Evolutionary conservation across 37 sponge, comb jelly and placozoan genomes (phyloP).

Genomic region (Aplysina aerophoba): DNA sequence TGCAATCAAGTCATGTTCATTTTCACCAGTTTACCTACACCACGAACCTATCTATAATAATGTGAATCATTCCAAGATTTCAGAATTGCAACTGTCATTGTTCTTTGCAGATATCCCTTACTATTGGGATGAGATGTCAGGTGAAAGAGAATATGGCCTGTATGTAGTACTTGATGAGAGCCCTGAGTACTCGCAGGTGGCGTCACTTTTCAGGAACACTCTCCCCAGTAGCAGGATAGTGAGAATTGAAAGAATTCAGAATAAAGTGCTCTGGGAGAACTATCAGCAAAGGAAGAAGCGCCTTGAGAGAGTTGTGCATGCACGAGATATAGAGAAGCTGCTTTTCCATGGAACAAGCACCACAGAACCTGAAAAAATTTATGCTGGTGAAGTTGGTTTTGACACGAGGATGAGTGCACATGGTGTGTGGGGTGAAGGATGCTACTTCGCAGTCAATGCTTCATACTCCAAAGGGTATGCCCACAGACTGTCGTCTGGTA

Average conservation of each 20-base stretch:
- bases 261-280: conserved; percentile 1
- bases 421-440: conserved; percentile 35
- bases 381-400: conserved; percentile 29
- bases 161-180: background rate
- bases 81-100: background rate
- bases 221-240: conserved; percentile 15
- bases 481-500: background rate
- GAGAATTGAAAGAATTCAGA: conserved; percentile 39
- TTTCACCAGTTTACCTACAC: no score
- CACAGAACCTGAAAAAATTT: conserved; percentile 23
- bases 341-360: conserved; percentile 41
- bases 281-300: background rate
- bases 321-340: background rate
- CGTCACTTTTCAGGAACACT: background rate
- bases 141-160: background rate
- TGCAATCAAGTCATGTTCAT: no score
- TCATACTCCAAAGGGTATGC: conserved; percentile 16
- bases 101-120: background rate
- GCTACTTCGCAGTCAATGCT: conserved; percentile 43
- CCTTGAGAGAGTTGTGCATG: background rate
- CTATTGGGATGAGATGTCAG: background rate
- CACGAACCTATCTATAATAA: no score
- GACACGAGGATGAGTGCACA: background rate
- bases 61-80: background rate
- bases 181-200: background rate